phyloP scores from a whole-genome alignment of 1,140 invertebrate species.

The Popillia japonica region DNA sequence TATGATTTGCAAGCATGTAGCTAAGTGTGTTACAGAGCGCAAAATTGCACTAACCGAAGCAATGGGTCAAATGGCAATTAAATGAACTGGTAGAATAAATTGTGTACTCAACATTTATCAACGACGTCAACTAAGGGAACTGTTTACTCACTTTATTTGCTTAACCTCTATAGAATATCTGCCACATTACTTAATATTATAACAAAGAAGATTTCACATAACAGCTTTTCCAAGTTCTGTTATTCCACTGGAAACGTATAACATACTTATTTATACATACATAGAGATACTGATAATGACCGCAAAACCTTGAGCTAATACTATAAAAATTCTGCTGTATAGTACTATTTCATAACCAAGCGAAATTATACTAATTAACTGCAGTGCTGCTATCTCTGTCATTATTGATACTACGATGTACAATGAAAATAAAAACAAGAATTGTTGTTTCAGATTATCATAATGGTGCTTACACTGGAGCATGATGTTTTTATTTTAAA shows the following conservation, averaged over 20 bases:
- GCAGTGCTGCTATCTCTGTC: no score
- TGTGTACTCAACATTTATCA: neutral
- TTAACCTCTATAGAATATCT: neutral
- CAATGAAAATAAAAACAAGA: no score
- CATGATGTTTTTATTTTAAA: no score
- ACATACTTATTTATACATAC: neutral
- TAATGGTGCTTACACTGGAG: no score
- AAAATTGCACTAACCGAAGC: neutral
- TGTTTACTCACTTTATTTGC: neutral
- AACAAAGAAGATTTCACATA: neutral
- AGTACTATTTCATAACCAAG: neutral
- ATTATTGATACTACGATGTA: no score
- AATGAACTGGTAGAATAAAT: neutral
- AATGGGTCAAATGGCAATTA: constrained; percentile 13
- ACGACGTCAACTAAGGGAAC: neutral
- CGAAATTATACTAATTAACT: no score
- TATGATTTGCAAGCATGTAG: neutral
- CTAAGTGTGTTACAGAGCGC: neutral
- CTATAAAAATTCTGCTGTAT: neutral
- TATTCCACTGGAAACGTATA: neutral
- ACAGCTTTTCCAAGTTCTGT: neutral
- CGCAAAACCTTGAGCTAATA: neutral
- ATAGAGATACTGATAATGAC: constrained; percentile 3
- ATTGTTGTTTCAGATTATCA: no score
- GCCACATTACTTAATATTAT: neutral